Base-by-base conservation (phyloP, 1,140 invertebrate genomes). In the Geopemphigus sp. region DNA sequence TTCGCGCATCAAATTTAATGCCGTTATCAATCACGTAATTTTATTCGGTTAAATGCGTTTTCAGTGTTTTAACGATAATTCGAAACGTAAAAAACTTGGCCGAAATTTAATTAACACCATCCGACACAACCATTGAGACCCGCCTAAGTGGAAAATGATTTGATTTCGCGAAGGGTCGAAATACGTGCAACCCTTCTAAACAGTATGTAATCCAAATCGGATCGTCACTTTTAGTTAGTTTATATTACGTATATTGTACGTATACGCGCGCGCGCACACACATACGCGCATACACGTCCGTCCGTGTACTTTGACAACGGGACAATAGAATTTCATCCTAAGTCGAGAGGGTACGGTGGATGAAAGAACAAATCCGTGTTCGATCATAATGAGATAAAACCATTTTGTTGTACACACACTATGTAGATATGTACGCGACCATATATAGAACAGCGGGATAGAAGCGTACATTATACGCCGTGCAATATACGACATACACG, bases 141-240 rank as follows among this genome's bases (percentile, higher is more conserved):
- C 73, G 19, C 45, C n/a, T 76, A 61, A 76, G 53, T 57, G 56
- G 54, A 76, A 74, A 76, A 59, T 39, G n/a, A 57, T 76, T 76
- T 24, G 73, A 76, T 76, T 76, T 59, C 32, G 15, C 29, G n/a
- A 14, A 45, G 39, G 73, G 32, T 59, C 53, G 15, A 59, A 59
- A 6, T 56, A 54, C 50, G 4, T 6, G 24, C 29, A 29, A 76
- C 73, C 73, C 73, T 76, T 59, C 14, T 45, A 32, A 56, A 57
- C 17, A 59, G 1, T 45, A n/a, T 76, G 32, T 76, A 76, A 76
- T 76, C 32, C 56, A 59, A n/a, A n/a, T 22, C 6, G 17, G 53
- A 54, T 45, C 24, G 56, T 57, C 22, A 22, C n/a, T 39, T 57
- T 76, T 45, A 59, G 32, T 76, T 26, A 47, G 45, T 4, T n/a